A percentile compares a stretch with the other conserved stretches of the same genome.
Conservation (phyloP, 1,140 invertebrate species). For the Drosophila nasuta region DNA sequence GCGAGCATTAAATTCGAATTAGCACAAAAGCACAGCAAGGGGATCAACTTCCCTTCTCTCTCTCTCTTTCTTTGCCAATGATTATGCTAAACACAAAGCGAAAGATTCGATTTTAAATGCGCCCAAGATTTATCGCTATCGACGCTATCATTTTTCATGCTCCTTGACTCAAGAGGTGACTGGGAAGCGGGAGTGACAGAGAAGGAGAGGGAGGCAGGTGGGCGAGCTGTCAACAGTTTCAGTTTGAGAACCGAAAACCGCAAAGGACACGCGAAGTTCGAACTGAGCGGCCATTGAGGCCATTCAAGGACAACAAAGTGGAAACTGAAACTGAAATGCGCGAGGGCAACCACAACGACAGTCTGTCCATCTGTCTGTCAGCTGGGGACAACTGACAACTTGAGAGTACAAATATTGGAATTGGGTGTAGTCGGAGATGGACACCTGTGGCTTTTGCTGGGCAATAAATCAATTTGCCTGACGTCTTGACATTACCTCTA, state of each 20-base stretch:
- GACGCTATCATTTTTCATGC: constrained; percentile 49
- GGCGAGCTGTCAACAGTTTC: constrained; percentile 39
- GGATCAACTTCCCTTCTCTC: neutral
- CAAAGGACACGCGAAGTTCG: constrained; percentile 47
- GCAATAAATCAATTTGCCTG: constrained; percentile 52
- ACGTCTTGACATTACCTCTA: constrained; percentile 47
- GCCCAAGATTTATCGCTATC: constrained; percentile 54
- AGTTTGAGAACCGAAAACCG: constrained; percentile 32
- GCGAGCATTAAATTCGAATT: constrained; percentile 55
- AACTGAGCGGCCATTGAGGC: constrained; percentile 34
- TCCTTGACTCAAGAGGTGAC: constrained; percentile 3
- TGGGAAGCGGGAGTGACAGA: too few species aligned
- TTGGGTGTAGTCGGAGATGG: constrained; percentile 26
- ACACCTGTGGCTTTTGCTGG: constrained; percentile 54
- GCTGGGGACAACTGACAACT: constrained; percentile 37
- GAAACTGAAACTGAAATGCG: constrained; percentile 37
- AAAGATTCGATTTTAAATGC: constrained; percentile 52
- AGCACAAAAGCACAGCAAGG: constrained; percentile 32
- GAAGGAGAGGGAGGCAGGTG: constrained; percentile 5
- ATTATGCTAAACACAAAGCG: constrained; percentile 43
- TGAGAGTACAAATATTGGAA: constrained; percentile 16
- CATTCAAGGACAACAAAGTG: constrained; percentile 38
- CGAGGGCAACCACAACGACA: constrained; percentile 39
- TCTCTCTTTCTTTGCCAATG: constrained; percentile 1
- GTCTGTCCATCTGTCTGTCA: constrained; percentile 29